Percentiles rank a stretch among this genome's conserved stretches.
Evolutionary conservation across 2,888 invertebrate genomes (phyloP).

Genomic region (Thymelicus lineola): DNA sequence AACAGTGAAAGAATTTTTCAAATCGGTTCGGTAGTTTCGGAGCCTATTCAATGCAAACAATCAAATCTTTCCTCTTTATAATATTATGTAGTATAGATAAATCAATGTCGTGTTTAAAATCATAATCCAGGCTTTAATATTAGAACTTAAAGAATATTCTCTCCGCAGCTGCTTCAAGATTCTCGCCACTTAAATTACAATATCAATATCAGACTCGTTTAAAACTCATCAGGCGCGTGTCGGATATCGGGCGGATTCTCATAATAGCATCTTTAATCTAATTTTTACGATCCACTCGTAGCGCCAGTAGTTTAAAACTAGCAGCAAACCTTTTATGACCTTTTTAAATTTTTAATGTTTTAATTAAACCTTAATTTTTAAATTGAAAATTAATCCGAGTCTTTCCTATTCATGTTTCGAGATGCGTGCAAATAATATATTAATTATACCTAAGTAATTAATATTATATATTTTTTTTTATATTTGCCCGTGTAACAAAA

Average conservation of each 20-base stretch:
- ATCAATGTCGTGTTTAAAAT: not conserved
- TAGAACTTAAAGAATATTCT: not conserved
- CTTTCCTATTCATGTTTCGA: no score
- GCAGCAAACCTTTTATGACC: not conserved
- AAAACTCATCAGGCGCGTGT: constrained; percentile 35
- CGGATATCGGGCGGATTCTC: constrained; percentile 34
- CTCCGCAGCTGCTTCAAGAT: not conserved
- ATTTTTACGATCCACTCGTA: constrained; percentile 40
- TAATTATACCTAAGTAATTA: no score
- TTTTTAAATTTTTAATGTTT: not conserved
- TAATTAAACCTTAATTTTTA: no score
- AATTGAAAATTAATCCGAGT: no score
- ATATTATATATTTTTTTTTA: no score
- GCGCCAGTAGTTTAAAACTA: not conserved
- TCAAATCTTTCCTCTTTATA: no score
- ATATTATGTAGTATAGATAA: no score
- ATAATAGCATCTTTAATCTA: constrained; percentile 41
- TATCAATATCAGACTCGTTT: constrained; percentile 35
- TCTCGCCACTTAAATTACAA: constrained; percentile 10
- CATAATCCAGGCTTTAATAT: not conserved
- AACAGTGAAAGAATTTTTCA: no score
- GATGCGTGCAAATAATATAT: no score
- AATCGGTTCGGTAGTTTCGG: no score
- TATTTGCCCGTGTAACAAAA: no score
- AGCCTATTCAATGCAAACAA: no score